Percentiles rank a stretch among this genome's conserved stretches.
phyloP scores from a whole-genome alignment of 2,113 vertebrate species.

The Gulo gulo region DNA sequence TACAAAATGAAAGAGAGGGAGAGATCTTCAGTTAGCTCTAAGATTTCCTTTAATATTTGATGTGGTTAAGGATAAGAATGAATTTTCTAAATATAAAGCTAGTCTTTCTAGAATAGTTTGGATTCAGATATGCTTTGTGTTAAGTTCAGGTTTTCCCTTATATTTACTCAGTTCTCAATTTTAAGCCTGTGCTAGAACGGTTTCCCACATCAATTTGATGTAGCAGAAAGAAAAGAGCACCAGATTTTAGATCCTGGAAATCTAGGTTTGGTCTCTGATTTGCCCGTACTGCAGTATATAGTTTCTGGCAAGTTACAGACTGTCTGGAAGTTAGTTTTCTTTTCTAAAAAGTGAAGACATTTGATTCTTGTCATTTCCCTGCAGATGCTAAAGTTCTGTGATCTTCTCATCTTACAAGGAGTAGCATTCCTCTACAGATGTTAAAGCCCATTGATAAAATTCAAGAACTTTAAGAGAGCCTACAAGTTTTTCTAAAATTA shows the following conservation, averaged over 20 bases:
- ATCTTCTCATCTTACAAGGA: conserved; percentile 27
- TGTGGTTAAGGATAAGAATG: background rate
- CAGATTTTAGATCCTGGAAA: background rate
- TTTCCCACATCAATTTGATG: background rate
- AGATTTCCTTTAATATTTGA: background rate
- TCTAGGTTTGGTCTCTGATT: background rate
- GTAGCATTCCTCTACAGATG: background rate
- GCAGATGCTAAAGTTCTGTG: background rate
- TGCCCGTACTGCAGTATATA: background rate
- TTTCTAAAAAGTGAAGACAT: conserved; percentile 39
- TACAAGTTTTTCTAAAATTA: conserved; percentile 4
- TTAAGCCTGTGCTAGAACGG: background rate
- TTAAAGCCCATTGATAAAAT: background rate
- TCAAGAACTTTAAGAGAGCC: background rate
- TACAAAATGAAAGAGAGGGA: background rate
- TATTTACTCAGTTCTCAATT: background rate
- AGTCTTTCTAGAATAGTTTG: background rate
- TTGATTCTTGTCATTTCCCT: conserved; percentile 16
- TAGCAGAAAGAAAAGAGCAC: background rate
- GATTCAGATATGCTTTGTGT: background rate
- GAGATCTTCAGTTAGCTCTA: background rate
- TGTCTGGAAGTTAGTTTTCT: conserved; percentile 32
- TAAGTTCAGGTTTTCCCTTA: background rate
- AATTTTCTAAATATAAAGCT: conserved; percentile 33
- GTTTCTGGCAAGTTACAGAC: background rate